Evolutionary conservation across 2,888 invertebrate genomes (phyloP), one percentile per base, ranked within the genome.

Genomic region (Rhagium mordax): DNA sequence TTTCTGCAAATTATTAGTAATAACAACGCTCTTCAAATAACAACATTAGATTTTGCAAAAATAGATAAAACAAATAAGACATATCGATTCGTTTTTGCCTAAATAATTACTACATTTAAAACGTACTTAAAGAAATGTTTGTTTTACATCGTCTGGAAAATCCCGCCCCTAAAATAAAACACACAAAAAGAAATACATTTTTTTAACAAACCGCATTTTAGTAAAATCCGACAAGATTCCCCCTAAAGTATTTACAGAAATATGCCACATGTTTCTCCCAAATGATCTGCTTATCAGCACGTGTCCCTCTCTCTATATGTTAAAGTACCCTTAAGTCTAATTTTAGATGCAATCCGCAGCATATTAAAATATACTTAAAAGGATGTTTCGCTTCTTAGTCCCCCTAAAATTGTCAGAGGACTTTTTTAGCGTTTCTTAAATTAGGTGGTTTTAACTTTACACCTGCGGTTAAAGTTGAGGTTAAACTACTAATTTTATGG

Each of bases 311-410:
- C n/a, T 16, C 18, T 24, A 33, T 33, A 33, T 59, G 27, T 57
- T 59, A 33, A 59, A 59, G 59, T 59, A 59, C 59, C 33, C 16
- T n/a, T 15, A 33, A 8, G 33, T 59, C 59, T 59, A 59, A 59
- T 29, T 59, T 61, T 61, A 61, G 48, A 47, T 10, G 18, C 61
- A 48, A 61, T 61, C 61, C 21, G 48, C 61, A 61, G 61, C 61
- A 61, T 61, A 61, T 47, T 61, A 61, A 61, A 61, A 48, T 47
- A 16, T 33, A 15, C 48, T 61, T 48, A 61, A 61, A 20, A 33
- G 60, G 29, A 60, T 60, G 60, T 29, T 60, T 33, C 41, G 29
- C 60, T 41, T 60, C 18, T 41, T 20, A 15, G 16, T 10, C 29
- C 41, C 18, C 20, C 10, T 41, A 10, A 60, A 41, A 60, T 48